Evolutionary conservation across 2,888 invertebrate genomes (phyloP).

Genomic region (Pinctada fucata): DNA sequence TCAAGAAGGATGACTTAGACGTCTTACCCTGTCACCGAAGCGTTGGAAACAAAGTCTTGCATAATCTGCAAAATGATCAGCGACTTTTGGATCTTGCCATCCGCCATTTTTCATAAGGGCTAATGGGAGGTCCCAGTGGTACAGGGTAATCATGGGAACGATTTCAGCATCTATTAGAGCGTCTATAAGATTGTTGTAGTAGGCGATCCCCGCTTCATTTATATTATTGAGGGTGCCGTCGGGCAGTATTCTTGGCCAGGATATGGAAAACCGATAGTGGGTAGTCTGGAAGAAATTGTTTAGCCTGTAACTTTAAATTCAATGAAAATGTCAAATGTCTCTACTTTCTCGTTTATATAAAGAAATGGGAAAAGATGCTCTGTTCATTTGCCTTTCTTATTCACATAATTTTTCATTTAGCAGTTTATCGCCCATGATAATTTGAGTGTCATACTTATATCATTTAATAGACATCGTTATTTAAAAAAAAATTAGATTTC

Average conservation of each 20-base stretch:
- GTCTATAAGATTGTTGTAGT: slow-evolving; percentile 87
- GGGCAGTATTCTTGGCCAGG: slow-evolving; percentile 88
- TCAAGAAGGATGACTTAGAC: neutral
- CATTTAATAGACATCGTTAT: no score
- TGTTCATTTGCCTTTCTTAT: no score
- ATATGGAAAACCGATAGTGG: slow-evolving; percentile 78
- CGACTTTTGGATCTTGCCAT: slow-evolving; percentile 69
- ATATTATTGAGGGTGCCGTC: slow-evolving; percentile 78
- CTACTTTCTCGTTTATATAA: neutral
- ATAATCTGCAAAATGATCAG: slow-evolving; percentile 73
- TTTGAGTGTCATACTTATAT: no score
- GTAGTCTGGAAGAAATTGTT: slow-evolving; percentile 50
- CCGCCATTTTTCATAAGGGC: slow-evolving; percentile 75
- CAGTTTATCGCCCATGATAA: no score
- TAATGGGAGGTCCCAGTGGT: slow-evolving; percentile 62
- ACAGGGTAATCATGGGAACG: slow-evolving; percentile 79
- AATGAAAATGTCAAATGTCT: neutral
- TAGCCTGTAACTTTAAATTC: neutral
- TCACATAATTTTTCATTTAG: no score
- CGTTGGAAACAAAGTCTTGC: slow-evolving; percentile 71
- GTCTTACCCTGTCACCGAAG: slow-evolving; percentile 74
- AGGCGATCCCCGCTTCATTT: slow-evolving; percentile 84
- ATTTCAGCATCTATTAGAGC: slow-evolving; percentile 82
- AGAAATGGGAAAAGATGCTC: no score
- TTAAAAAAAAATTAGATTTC: no score